These are phyloP conservation scores for Drosophila acutilabella DNA, from an alignment of 2,888 invertebrate genomes.

Conservation along the genomic window DNA sequence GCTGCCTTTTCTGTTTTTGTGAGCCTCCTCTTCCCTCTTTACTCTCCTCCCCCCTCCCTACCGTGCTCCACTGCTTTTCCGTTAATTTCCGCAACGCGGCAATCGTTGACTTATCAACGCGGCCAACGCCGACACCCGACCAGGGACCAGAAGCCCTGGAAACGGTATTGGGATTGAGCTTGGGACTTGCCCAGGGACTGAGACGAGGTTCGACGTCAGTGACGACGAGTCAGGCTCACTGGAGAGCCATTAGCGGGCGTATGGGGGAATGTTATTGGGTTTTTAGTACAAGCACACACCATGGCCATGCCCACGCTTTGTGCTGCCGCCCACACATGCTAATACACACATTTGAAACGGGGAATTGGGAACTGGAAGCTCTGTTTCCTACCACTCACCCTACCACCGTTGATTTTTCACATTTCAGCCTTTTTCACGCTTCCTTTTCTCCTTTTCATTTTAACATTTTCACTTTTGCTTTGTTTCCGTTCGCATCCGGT, in stretches of 20 bases:
- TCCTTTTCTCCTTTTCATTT: constrained; percentile 17
- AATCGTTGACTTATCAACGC: constrained; percentile 79
- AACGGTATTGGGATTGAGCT: constrained; percentile 1
- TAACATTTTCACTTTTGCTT: constrained; percentile 37
- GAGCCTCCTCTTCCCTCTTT: not conserved
- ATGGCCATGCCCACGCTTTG: constrained; percentile 1
- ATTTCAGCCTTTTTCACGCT: constrained; percentile 73
- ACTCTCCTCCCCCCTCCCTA: not conserved
- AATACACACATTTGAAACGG: constrained; percentile 45
- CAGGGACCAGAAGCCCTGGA: constrained; percentile 22
- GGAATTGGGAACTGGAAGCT: constrained; percentile 4
- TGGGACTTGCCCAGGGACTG: not conserved
- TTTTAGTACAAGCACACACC: constrained; percentile 42
- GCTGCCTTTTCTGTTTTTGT: constrained; percentile 35
- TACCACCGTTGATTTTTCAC: constrained; percentile 70
- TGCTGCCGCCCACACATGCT: constrained; percentile 51
- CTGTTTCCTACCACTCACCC: constrained; percentile 6
- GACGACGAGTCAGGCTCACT: constrained; percentile 60
- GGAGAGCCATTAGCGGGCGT: constrained; percentile 73
- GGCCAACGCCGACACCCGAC: constrained; percentile 22
- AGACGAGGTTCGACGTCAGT: constrained; percentile 19
- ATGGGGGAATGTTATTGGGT: constrained; percentile 47
- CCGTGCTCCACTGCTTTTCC: constrained; percentile 72
- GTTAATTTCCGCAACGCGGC: constrained; percentile 80
- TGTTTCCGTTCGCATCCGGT: constrained; percentile 35